Base-by-base conservation (phyloP, 2,888 invertebrate species). In the Crepidodera aurea region DNA sequence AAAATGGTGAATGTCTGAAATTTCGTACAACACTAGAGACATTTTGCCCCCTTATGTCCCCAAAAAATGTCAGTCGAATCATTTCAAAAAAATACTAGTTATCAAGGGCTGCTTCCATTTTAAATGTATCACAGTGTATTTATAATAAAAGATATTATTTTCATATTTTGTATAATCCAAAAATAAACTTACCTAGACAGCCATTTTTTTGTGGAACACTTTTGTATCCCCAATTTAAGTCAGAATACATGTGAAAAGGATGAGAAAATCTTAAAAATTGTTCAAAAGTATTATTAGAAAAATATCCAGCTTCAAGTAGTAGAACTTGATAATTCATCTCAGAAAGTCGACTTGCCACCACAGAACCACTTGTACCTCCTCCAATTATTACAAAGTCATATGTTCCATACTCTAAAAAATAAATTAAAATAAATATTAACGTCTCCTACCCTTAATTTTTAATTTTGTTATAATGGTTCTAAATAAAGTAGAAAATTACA, bases 171-270 rank as follows among this genome's bases (percentile, higher is more conserved):
- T n/a, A n/a, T n/a, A n/a, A n/a, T n/a, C n/a, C n/a, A n/a, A n/a
- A n/a, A n/a, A n/a, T n/a, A n/a, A n/a, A 18, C 32, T 60, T 65
- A 70, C 71, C 69, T 51, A 66, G 54, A 22, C 71, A 71, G 7
- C 51, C 51, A 13, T 54, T 64, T n/a, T 37, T 66, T 56, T 71
- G 71, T 1, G 71, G 71, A 13, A 65, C 54, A 10, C 62, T 64
- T 29, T 40, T 46, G 32, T 61, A 70, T 3, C 64, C 65, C 69
- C 71, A 71, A 39, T 66, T 68, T 19, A 61, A 65, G n/a, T 68
- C 40, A 7, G 62, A 58, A 19, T 37, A 44, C 18, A 16, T 44
- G 18, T 55, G 44, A 19, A 44, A 46, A 10, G 46, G 44, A 10
- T 16, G 3, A 13, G 12, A 7, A 8, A 29, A 55, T 16, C 44